A percentile compares a stretch with the other conserved stretches of the same genome.
phyloP scores from a whole-genome alignment of 30 jellyfish, hydroid and myxozoan genomes.

The Turritopsis rubra region DNA sequence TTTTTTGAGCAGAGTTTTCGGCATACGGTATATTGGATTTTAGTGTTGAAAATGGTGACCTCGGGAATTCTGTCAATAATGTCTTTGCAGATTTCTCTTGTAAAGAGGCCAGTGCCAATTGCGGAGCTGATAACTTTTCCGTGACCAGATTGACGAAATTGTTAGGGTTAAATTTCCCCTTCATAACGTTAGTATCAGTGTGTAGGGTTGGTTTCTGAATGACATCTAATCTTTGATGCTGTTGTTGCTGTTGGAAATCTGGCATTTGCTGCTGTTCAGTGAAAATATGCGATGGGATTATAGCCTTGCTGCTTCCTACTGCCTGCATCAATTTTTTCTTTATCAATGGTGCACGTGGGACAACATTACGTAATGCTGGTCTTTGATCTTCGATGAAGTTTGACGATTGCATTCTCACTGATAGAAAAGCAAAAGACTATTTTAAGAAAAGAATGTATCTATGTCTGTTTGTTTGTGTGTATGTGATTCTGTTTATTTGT shows the following conservation, averaged over 20 bases:
- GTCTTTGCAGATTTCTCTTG: constrained; percentile 20
- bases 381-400: constrained; percentile 1
- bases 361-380: constrained; percentile 20
- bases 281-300: constrained; percentile 23
- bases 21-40: background rate
- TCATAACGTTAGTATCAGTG: background rate
- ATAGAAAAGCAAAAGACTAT: background rate
- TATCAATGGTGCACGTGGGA: constrained; percentile 1
- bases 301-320: constrained; percentile 16
- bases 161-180: background rate
- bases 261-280: background rate
- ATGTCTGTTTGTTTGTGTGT: background rate
- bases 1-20: background rate
- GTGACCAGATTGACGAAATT: background rate
- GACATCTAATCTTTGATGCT: background rate
- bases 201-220: background rate
- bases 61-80: constrained; percentile 24
- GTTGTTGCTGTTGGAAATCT: background rate
- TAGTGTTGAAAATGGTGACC: constrained; percentile 25
- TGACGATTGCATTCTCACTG: constrained; percentile 8
- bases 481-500: background rate
- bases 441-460: background rate
- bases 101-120: constrained; percentile 17
- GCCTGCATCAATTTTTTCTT: background rate
- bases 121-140: constrained; percentile 22